phyloP scores from a whole-genome alignment of 2,888 invertebrate genomes.

The Thysanoteuthis rhombus region DNA sequence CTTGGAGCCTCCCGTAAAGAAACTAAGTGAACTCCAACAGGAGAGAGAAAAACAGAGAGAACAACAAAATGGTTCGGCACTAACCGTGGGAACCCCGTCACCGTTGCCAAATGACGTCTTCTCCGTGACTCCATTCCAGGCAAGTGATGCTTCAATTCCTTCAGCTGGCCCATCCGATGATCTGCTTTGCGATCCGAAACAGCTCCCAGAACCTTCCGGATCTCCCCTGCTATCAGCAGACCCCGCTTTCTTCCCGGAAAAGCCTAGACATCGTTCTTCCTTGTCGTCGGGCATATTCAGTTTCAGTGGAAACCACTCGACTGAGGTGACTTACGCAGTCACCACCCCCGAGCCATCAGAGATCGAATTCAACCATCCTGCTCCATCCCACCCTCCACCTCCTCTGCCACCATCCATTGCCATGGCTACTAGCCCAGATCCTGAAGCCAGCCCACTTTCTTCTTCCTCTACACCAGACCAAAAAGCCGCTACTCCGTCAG shows the following conservation, averaged over 20 bases:
- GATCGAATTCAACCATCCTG: conserved; percentile 1
- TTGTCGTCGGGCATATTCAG: conserved; percentile 16
- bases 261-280: neutral
- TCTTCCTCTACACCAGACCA: neutral
- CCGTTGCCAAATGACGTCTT: neutral
- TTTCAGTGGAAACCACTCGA: conserved; percentile 18
- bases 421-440: neutral
- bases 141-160: conserved; percentile 25
- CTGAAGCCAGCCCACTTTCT: neutral
- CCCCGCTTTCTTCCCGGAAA: neutral
- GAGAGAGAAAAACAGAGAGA: neutral
- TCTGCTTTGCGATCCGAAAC: neutral
- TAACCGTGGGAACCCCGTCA: neutral
- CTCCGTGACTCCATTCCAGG: neutral
- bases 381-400: conserved; percentile 27
- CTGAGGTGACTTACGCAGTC: conserved; percentile 19
- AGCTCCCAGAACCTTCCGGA: conserved; percentile 17
- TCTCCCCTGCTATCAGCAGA: neutral
- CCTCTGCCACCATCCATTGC: neutral
- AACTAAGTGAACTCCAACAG: neutral
- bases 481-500: neutral
- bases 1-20: conserved; percentile 16
- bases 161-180: conserved; percentile 14
- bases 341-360: neutral
- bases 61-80: neutral